Evolutionary conservation across 2,888 invertebrate species (phyloP).

Genomic region (Brachypalpus laphriformis): DNA sequence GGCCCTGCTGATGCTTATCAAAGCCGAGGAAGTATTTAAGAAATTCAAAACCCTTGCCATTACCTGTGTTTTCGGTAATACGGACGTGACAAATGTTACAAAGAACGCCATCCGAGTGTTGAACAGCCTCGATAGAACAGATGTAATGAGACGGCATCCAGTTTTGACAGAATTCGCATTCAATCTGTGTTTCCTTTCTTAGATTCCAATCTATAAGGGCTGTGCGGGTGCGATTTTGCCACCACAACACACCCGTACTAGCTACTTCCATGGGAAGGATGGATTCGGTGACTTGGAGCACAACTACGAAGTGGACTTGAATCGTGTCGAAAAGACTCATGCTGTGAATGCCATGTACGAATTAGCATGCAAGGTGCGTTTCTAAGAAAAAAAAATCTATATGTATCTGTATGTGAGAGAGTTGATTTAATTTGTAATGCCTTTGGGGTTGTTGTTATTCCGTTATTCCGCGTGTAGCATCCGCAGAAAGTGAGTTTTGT

Average conservation of each 20-base stretch:
- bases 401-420: not conserved
- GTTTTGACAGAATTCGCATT: not conserved
- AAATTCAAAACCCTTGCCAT: slow-evolving; percentile 85
- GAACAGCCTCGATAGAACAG: slow-evolving; percentile 84
- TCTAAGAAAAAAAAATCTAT: not conserved
- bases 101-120: slow-evolving; percentile 88
- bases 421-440: slow-evolving; percentile 7
- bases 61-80: slow-evolving; percentile 90
- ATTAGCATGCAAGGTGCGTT: slow-evolving; percentile 84
- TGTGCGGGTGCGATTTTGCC: slow-evolving; percentile 78
- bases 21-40: slow-evolving; percentile 81
- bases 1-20: slow-evolving; percentile 85
- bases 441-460: not conserved
- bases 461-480: slow-evolving; percentile 77
- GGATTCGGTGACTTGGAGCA: slow-evolving; percentile 88
- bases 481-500: slow-evolving; percentile 86
- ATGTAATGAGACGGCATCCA: slow-evolving; percentile 83
- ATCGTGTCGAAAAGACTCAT: slow-evolving; percentile 82
- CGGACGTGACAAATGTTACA: slow-evolving; percentile 86
- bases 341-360: slow-evolving; percentile 86
- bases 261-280: slow-evolving; percentile 86
- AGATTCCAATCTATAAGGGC: slow-evolving; percentile 78
- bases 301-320: slow-evolving; percentile 81
- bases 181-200: not conserved
- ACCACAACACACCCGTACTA: slow-evolving; percentile 12